Conservation (phyloP, 2,797 vertebrate genomes). For the Alectoris magna region DNA sequence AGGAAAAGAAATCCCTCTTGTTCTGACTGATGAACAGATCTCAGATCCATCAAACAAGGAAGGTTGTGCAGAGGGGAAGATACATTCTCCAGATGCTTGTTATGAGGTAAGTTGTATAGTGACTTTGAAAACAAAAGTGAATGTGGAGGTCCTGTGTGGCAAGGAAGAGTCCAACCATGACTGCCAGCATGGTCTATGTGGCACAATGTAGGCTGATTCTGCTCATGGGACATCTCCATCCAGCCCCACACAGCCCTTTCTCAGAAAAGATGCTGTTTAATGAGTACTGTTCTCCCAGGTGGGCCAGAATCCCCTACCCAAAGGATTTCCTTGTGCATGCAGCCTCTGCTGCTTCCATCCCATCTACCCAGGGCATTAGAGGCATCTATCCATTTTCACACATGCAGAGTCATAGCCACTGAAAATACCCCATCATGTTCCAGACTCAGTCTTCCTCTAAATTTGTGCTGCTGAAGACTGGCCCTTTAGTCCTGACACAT, state of each 20-base stretch:
- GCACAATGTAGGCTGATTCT: neutral
- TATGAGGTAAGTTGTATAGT: neutral
- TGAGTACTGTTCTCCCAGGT: neutral
- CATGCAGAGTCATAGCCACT: rapidly evolving
- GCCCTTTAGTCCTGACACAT: neutral
- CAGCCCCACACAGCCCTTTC: neutral
- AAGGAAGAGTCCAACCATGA: neutral
- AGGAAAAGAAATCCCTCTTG: neutral
- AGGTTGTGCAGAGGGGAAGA: neutral
- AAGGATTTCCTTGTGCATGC: neutral
- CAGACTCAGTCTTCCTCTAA: neutral
- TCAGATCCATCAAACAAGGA: neutral
- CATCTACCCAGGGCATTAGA: neutral
- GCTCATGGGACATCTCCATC: neutral
- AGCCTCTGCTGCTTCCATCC: neutral
- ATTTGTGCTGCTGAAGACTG: neutral
- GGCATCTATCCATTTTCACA: neutral
- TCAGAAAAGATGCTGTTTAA: neutral
- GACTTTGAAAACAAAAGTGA: neutral
- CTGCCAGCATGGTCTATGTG: neutral
- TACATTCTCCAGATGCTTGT: neutral
- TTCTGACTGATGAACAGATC: neutral
- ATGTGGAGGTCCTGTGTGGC: neutral
- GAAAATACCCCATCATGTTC: neutral
- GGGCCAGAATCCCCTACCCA: neutral